phyloP scores from a whole-genome alignment of 2,113 vertebrate species.

The Micronycteris hirsuta region DNA sequence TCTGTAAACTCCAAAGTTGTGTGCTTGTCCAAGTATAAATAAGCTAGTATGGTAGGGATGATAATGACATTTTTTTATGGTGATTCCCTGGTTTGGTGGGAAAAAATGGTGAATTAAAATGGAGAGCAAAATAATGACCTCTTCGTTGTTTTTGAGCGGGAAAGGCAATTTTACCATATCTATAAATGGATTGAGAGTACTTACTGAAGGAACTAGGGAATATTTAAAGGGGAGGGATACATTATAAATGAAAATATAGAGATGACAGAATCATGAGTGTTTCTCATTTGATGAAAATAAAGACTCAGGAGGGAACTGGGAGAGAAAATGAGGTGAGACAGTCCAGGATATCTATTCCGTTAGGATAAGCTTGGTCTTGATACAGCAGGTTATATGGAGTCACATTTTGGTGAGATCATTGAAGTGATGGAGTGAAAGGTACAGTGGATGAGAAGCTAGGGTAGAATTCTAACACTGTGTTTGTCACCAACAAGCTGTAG shows the following conservation, averaged over 20 bases:
- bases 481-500: background rate
- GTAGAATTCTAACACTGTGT: background rate
- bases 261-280: background rate
- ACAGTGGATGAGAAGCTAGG: background rate
- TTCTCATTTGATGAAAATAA: background rate
- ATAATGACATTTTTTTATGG: background rate
- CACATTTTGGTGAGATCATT: background rate
- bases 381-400: background rate
- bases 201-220: background rate
- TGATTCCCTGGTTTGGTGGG: background rate
- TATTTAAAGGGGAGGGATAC: background rate
- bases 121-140: background rate
- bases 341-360: background rate
- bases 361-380: background rate
- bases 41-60: background rate
- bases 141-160: background rate
- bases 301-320: background rate
- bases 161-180: background rate
- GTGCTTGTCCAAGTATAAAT: background rate
- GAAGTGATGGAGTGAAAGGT: background rate
- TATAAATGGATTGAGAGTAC: background rate
- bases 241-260: constrained; percentile 9
- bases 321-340: background rate
- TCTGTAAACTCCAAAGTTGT: background rate
- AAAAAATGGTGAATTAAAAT: background rate